Evolutionary conservation across 2,888 invertebrate genomes (phyloP), one percentile per base, ranked within the genome.

Genomic region (Pristionchus mayeri): DNA sequence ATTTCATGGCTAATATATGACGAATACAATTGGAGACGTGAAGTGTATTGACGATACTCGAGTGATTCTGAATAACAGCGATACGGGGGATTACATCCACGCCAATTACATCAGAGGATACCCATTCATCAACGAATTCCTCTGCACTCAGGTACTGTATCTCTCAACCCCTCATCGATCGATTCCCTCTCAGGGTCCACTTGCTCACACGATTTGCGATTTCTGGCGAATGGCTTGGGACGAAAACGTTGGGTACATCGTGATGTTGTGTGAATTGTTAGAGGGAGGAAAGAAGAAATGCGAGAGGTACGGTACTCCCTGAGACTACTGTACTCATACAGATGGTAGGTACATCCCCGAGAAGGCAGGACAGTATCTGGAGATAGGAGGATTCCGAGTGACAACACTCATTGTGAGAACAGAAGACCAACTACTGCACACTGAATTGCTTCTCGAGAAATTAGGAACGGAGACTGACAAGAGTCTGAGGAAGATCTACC

Each of bases 191-290:
- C 90, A 90, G 71, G 88, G 89, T 16, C 90, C 90, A 1, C 80
- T 90, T n/a, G 84, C 78, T 6, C 82, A 85, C n/a, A 89, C 90
- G 1, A 85, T 87, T 7, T 85, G 85, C 78, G 87, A 88, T 50
- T 90, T 90, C 71, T 90, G 90, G 90, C 83, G 86, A 57, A 89
- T 90, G 90, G 81, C 87, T 18, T 79, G 88, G 40, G 85, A 88
- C 27, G 86, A 88, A 57, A 81, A 84, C 21, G 54, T 71, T 44
- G 87, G 85, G 48, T 84, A 79, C 50, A 86, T 88, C 52, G 86
- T 88, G 21, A 87, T 87, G 88, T 50, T 88, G 30, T 88, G 88
- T 37, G 88, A 87, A 34, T n/a, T 87, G 21, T 71, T 86, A 24
- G 88, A 88, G 60, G 84, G 85, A 60, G 86, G 86, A 18, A 85